Percentiles rank a stretch among this genome's conserved stretches.
Evolutionary conservation across 2,888 invertebrate genomes (phyloP).

Genomic region (Acanthacorydalis orientalis): DNA sequence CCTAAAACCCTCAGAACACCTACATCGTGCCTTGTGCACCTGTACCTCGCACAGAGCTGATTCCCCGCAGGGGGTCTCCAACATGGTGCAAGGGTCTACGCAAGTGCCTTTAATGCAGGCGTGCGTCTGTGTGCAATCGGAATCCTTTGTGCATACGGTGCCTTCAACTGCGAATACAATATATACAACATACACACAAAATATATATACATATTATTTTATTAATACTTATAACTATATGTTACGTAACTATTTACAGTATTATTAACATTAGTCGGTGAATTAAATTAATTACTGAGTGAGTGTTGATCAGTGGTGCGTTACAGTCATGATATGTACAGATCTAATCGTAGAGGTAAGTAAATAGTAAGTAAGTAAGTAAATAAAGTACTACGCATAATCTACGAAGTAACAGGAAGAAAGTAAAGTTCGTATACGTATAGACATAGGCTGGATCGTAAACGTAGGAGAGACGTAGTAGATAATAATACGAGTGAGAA

Average conservation of each 20-base stretch:
- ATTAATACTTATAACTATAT: background rate
- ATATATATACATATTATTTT: background rate
- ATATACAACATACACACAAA: constrained; percentile 5
- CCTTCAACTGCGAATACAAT: constrained; percentile 27
- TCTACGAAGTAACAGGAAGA: background rate
- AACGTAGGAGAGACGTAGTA: constrained; percentile 2
- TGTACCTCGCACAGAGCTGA: constrained; percentile 30
- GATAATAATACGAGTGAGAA: constrained; percentile 6
- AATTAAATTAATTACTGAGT: no score
- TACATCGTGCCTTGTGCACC: constrained; percentile 30
- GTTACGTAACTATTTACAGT: background rate
- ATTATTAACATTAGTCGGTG: background rate
- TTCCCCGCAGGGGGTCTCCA: constrained; percentile 29
- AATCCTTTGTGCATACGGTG: constrained; percentile 32
- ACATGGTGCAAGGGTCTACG: constrained; percentile 31
- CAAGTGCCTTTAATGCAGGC: constrained; percentile 33
- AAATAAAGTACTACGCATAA: background rate
- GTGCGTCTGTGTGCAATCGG: constrained; percentile 32
- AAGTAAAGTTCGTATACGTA: background rate
- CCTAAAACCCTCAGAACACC: constrained; percentile 27
- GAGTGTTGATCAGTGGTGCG: no score
- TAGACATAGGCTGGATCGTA: background rate
- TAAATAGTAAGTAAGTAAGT: background rate
- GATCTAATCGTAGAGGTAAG: background rate
- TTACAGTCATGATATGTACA: no score